Conservation (phyloP, 2,113 vertebrate species). For the Catharus minimus region DNA sequence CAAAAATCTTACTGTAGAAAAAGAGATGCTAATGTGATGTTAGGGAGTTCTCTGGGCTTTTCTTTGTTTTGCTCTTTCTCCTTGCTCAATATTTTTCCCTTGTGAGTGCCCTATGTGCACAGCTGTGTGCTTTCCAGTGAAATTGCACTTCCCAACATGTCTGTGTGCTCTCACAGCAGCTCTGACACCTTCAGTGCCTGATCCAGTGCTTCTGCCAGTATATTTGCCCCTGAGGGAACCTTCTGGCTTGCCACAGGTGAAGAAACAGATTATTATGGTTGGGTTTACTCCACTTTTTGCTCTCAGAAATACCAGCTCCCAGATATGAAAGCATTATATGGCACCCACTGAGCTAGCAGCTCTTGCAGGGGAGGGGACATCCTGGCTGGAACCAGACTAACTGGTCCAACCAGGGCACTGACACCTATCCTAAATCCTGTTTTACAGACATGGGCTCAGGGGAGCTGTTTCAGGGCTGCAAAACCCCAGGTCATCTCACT, state of each 20-base stretch:
- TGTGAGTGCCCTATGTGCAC: not conserved
- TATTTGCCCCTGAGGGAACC: not conserved
- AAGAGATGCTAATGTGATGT: rapidly evolving
- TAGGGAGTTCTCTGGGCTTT: not conserved
- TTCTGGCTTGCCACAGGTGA: not conserved
- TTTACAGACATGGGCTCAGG: not conserved
- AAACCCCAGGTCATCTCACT: not conserved
- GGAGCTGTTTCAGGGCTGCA: not conserved
- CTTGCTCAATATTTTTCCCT: not conserved
- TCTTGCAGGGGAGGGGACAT: not conserved
- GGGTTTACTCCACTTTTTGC: not conserved
- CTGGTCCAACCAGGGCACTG: not conserved
- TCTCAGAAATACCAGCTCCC: not conserved
- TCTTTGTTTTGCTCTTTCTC: not conserved
- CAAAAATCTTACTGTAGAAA: not conserved
- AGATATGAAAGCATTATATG: not conserved
- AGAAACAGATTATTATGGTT: not conserved
- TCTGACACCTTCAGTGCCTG: not conserved
- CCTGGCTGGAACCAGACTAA: not conserved
- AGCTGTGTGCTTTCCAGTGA: not conserved
- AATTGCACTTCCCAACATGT: not conserved
- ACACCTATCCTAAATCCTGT: not conserved
- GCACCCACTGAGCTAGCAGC: not conserved
- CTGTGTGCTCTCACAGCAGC: not conserved
- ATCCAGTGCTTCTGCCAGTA: not conserved